phyloP scores from a whole-genome alignment of 2,113 vertebrate species.

The Phaethornis superciliosus region DNA sequence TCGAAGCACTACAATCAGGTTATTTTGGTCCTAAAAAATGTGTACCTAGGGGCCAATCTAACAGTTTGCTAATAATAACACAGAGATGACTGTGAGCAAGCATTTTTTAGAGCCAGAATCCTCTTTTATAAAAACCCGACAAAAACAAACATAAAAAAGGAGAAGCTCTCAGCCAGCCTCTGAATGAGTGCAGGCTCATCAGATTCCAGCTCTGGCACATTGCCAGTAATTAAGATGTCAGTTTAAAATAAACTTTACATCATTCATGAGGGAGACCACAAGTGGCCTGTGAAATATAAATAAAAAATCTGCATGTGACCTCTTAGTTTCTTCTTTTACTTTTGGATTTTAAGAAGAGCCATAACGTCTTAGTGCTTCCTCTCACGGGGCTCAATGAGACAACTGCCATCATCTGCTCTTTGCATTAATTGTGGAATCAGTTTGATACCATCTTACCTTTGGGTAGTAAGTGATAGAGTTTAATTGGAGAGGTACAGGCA shows the following conservation, averaged over 20 bases:
- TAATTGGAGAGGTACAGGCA: neutral
- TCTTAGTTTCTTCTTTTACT: conserved; percentile 12
- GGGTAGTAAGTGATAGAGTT: neutral
- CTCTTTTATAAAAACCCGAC: neutral
- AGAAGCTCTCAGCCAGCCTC: neutral
- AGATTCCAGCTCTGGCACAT: conserved; percentile 44
- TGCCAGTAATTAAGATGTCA: conserved; percentile 50
- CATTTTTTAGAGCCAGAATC: conserved; percentile 51
- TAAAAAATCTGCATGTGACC: conserved; percentile 3
- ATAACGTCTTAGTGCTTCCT: neutral
- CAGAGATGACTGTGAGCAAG: conserved; percentile 49
- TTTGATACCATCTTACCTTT: neutral
- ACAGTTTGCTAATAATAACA: conserved; percentile 45
- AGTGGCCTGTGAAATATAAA: conserved; percentile 66
- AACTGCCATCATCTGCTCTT: neutral
- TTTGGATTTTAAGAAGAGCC: neutral
- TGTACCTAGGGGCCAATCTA: conserved; percentile 17
- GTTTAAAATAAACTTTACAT: conserved; percentile 48
- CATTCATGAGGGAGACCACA: neutral
- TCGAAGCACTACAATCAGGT: conserved; percentile 1
- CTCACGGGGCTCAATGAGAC: neutral
- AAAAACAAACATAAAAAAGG: neutral
- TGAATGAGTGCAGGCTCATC: conserved; percentile 38
- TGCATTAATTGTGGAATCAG: neutral
- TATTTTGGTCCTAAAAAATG: conserved; percentile 29